A percentile compares a stretch with the other conserved stretches of the same genome.
These are phyloP conservation scores for Brotula barbata DNA, from an alignment of 2,797 vertebrate genomes.

Conservation along the genomic window DNA sequence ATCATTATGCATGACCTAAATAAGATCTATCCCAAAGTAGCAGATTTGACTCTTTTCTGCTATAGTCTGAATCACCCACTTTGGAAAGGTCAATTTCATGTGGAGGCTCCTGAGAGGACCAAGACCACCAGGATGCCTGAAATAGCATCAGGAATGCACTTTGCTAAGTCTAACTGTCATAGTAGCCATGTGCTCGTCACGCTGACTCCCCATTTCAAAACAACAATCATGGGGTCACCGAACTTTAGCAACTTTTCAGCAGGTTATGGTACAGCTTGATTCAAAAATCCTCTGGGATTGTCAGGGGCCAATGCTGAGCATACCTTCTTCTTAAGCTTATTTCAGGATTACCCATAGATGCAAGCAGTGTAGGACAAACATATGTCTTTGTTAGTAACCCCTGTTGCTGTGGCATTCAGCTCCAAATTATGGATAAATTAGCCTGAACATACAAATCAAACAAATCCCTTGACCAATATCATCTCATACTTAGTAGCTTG, in stretches of 20 bases:
- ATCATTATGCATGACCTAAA: constrained; percentile 54
- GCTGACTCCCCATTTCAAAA: constrained; percentile 67
- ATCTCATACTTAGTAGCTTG: background rate
- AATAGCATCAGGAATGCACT: constrained; percentile 74
- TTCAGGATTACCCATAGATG: constrained; percentile 42
- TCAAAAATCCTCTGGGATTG: constrained; percentile 9
- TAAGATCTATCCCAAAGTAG: constrained; percentile 46
- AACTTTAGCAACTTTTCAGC: constrained; percentile 1
- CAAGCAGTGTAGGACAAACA: constrained; percentile 24
- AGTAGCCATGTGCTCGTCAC: constrained; percentile 75
- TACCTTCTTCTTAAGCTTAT: constrained; percentile 41
- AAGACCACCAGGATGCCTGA: constrained; percentile 61
- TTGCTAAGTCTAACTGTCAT: constrained; percentile 58
- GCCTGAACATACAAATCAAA: background rate
- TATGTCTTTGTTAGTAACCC: constrained; percentile 22
- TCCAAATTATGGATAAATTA: background rate
- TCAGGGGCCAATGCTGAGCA: constrained; percentile 21
- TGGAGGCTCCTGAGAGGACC: constrained; percentile 35
- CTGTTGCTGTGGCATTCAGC: background rate
- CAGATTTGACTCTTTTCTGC: constrained; percentile 4
- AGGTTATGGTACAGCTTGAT: constrained; percentile 1
- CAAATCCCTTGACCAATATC: background rate
- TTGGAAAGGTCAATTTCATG: constrained; percentile 52
- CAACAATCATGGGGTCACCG: constrained; percentile 44
- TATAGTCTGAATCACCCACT: constrained; percentile 55